Evolutionary conservation across 2,113 vertebrate species (phyloP).

Genomic region (Microcebus lehilahytsara): DNA sequence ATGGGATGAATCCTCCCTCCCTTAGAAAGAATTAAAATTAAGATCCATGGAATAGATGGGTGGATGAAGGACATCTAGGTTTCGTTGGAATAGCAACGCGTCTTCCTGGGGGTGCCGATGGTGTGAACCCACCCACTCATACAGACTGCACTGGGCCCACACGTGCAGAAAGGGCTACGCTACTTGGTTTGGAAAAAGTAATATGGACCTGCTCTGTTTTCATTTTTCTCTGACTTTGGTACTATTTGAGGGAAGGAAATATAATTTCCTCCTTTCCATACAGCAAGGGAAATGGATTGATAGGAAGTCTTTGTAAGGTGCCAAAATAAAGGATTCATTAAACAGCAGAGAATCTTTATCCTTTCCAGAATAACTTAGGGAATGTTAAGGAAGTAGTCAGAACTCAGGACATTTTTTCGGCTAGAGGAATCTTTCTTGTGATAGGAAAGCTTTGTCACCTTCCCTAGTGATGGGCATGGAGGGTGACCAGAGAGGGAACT

Average conservation of each 20-base stretch:
- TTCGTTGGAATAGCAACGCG: not conserved
- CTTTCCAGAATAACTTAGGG: not conserved
- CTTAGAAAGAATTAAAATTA: not conserved
- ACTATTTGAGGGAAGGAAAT: not conserved
- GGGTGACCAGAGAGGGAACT: not conserved
- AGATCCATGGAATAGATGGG: not conserved
- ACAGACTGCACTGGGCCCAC: rapidly evolving
- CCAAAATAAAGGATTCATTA: not conserved
- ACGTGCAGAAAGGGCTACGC: not conserved
- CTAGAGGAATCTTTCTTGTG: not conserved
- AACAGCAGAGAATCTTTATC: not conserved
- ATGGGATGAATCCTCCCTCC: not conserved
- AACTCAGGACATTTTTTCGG: not conserved
- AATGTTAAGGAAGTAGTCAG: not conserved
- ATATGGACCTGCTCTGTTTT: not conserved
- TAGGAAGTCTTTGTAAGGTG: not conserved
- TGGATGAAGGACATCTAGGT: not conserved
- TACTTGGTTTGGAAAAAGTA: not conserved
- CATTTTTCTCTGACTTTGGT: not conserved
- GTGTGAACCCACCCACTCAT: not conserved
- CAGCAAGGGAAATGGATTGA: not conserved
- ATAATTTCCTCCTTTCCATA: not conserved
- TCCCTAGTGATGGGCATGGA: not conserved
- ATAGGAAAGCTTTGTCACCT: not conserved
- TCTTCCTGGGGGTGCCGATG: not conserved